Conservation (phyloP, 2,888 invertebrate species). For the Tortrix viridana region DNA sequence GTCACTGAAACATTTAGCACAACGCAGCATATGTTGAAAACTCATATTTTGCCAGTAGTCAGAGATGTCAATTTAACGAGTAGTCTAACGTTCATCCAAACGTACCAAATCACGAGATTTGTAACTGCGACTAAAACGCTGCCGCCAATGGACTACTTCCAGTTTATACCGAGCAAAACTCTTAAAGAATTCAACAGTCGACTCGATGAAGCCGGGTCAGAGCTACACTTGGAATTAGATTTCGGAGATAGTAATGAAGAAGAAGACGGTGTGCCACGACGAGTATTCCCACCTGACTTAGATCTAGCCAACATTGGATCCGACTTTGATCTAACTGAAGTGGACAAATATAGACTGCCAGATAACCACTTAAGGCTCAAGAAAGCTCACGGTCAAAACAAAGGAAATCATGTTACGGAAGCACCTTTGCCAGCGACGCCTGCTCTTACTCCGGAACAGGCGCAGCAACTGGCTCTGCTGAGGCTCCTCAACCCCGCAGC, state of each 20-base stretch:
- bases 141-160: constrained; percentile 94
- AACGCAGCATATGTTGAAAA: constrained; percentile 94
- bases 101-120: constrained; percentile 93
- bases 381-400: constrained; percentile 77
- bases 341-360: constrained; percentile 85
- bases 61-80: constrained; percentile 89
- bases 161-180: constrained; percentile 93
- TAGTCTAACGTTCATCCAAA: constrained; percentile 93
- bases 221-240: constrained; percentile 92
- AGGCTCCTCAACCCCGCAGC: constrained; percentile 88
- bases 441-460: constrained; percentile 87
- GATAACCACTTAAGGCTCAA: constrained; percentile 81
- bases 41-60: constrained; percentile 93
- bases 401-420: constrained; percentile 80
- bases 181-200: constrained; percentile 95
- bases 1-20: constrained; percentile 96
- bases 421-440: constrained; percentile 76
- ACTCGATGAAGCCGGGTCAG: constrained; percentile 94
- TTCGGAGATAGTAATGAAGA: constrained; percentile 92
- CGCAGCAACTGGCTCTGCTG: constrained; percentile 89
- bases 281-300: constrained; percentile 86
- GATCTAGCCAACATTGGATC: constrained; percentile 90
- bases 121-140: constrained; percentile 96
- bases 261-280: constrained; percentile 74
- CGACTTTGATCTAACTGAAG: constrained; percentile 88